Conservation (phyloP, 2,888 invertebrate genomes). For the Erebia aethiops region DNA sequence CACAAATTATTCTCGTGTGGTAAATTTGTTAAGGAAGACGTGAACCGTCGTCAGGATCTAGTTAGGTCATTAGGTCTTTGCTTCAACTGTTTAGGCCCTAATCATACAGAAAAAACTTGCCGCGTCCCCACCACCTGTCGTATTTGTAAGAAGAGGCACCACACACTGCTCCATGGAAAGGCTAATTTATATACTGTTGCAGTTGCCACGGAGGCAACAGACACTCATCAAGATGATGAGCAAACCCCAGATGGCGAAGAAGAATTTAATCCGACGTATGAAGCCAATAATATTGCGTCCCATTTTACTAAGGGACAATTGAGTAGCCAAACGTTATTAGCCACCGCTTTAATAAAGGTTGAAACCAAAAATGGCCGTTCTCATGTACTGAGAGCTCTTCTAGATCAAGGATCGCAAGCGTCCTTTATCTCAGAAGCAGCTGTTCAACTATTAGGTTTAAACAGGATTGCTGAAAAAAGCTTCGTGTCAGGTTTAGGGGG, state of each 20-base stretch:
- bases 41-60: neutral
- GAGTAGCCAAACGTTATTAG: constrained; percentile 31
- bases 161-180: neutral
- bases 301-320: constrained; percentile 11
- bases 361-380: constrained; percentile 29
- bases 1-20: neutral
- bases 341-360: constrained; percentile 41
- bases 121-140: neutral
- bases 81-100: neutral
- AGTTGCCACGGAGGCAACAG: neutral
- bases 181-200: neutral
- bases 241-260: neutral
- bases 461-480: constrained; percentile 5
- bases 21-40: neutral
- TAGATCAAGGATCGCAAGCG: constrained; percentile 42
- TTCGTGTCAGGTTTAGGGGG: constrained; percentile 18
- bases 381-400: constrained; percentile 36
- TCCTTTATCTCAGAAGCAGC: constrained; percentile 28
- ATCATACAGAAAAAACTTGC: neutral
- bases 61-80: neutral
- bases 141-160: neutral
- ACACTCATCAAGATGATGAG: neutral
- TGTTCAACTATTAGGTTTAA: constrained; percentile 20
- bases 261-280: neutral
- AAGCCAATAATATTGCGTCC: constrained; percentile 16